These are phyloP conservation scores for Gonioctena quinquepunctata DNA, from an alignment of 1,140 invertebrate species.

Conservation along the genomic window DNA sequence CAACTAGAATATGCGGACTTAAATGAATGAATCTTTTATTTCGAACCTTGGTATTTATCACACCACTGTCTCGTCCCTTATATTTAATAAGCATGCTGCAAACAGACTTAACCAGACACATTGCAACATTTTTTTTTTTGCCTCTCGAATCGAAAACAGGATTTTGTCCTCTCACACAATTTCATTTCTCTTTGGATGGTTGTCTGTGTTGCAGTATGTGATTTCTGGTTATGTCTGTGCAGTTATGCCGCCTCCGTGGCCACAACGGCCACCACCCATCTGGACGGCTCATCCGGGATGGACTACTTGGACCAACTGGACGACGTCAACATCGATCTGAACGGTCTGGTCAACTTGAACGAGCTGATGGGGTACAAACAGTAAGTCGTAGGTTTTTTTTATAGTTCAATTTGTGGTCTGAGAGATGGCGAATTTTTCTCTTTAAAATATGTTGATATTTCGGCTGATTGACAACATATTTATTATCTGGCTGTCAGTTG, in stretches of 20 bases:
- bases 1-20: no score
- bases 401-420: neutral
- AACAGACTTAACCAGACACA: constrained; percentile 56
- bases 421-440: neutral
- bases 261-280: constrained; percentile 37
- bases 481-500: no score
- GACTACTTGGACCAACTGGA: constrained; percentile 59
- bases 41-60: no score
- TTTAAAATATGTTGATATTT: neutral
- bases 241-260: constrained; percentile 51
- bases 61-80: no score
- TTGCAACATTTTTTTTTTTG: constrained; percentile 44
- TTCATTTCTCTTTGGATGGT: constrained; percentile 33
- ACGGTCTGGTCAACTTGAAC: constrained; percentile 51
- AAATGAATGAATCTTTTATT: neutral
- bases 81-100: constrained; percentile 51
- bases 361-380: constrained; percentile 44
- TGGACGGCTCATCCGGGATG: constrained; percentile 54
- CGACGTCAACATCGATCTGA: constrained; percentile 56
- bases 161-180: neutral
- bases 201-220: constrained; percentile 56
- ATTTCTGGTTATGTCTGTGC: constrained; percentile 59
- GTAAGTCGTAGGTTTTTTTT: neutral
- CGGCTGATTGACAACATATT: no score
- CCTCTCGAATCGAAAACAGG: neutral